phyloP scores from a whole-genome alignment of 35 echinoderm and acorn worm species.

The Eucidaris tribuloides region DNA sequence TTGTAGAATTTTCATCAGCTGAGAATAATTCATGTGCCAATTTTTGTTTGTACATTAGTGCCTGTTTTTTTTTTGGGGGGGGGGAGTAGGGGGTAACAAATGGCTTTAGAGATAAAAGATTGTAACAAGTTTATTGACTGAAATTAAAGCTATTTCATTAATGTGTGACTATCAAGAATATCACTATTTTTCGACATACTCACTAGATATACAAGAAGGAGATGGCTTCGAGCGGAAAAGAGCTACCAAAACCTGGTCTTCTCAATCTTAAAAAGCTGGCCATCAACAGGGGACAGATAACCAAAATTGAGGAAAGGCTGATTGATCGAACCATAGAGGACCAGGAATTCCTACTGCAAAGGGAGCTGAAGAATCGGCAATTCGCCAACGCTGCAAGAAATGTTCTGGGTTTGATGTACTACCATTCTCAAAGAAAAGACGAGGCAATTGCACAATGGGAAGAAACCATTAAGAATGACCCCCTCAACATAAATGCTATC shows the following conservation, averaged over 20 bases:
- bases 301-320: not conserved
- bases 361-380: not conserved
- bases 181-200: too few species aligned
- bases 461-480: not conserved
- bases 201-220: too few species aligned
- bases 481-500: not conserved
- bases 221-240: too few species aligned
- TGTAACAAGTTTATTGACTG: too few species aligned
- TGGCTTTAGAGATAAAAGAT: too few species aligned
- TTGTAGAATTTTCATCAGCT: too few species aligned
- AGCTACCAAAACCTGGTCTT: not conserved
- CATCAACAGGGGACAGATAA: constrained; percentile 16
- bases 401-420: constrained; percentile 1
- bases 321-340: not conserved
- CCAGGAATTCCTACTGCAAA: not conserved
- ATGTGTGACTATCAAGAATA: too few species aligned
- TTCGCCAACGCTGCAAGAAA: not conserved
- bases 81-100: too few species aligned
- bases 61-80: too few species aligned
- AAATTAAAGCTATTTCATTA: too few species aligned
- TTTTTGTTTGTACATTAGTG: too few species aligned
- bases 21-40: too few species aligned
- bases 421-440: not conserved
- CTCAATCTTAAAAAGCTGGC: not conserved
- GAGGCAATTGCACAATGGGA: not conserved